A percentile compares a stretch with the other conserved stretches of the same genome.
Evolutionary conservation across 2,888 invertebrate species (phyloP).

Genomic region (Pristionchus arcanus): DNA sequence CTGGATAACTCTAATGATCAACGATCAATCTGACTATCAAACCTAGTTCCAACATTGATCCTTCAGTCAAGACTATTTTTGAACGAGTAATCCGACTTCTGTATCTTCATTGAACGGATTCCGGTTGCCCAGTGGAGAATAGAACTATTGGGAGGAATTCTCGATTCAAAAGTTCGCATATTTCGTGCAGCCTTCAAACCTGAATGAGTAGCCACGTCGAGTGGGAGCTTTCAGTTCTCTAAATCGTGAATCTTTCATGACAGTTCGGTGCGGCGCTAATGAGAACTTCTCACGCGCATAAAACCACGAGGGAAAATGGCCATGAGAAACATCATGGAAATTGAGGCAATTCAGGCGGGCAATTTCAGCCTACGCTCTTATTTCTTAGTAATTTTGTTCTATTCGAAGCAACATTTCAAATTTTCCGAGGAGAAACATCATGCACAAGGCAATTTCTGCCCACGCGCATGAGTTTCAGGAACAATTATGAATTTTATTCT

Average conservation of each 20-base stretch:
- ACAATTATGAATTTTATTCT: too few relatives aligned
- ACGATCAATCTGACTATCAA: too few relatives aligned
- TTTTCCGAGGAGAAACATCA: background rate
- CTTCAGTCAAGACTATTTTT: too few relatives aligned
- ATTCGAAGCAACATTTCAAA: background rate
- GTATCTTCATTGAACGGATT: too few relatives aligned
- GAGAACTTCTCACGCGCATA: conserved; percentile 32
- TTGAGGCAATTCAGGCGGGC: background rate
- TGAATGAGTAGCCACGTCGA: background rate
- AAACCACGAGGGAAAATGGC: background rate
- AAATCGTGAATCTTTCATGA: background rate
- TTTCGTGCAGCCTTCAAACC: background rate
- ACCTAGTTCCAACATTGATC: too few relatives aligned
- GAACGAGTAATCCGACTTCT: too few relatives aligned
- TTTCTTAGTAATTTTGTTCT: background rate
- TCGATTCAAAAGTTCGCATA: background rate
- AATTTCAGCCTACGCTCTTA: background rate
- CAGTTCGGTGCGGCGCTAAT: conserved; percentile 2
- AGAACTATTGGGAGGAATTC: background rate
- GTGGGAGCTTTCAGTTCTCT: background rate
- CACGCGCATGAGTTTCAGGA: background rate
- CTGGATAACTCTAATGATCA: too few relatives aligned
- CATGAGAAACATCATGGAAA: conserved; percentile 35
- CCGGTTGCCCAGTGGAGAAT: too few relatives aligned
- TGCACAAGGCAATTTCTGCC: background rate